phyloP scores from a whole-genome alignment of 2,888 invertebrate species.

The Romanomermis culicivorax region DNA sequence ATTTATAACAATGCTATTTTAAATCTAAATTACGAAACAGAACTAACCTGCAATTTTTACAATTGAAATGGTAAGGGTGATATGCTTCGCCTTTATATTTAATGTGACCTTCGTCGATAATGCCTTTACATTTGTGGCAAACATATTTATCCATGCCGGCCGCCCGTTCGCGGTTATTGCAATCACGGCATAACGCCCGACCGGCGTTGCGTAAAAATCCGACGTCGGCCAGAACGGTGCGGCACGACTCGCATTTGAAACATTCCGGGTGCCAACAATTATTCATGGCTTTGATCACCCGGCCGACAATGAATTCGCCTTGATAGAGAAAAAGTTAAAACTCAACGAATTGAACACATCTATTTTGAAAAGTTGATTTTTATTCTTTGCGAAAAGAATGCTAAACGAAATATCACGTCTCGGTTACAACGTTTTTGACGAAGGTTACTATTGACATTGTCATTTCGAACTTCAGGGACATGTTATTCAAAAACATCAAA shows the following conservation, averaged over 20 bases:
- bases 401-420: not conserved
- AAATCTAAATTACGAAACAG: too few species aligned
- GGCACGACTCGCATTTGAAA: constrained; percentile 85
- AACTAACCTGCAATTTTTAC: constrained; percentile 42
- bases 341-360: constrained; percentile 5
- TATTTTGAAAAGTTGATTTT: not conserved
- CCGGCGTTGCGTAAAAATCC: constrained; percentile 66
- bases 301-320: constrained; percentile 89
- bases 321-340: constrained; percentile 14
- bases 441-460: too few species aligned
- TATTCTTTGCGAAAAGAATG: not conserved
- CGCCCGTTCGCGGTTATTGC: constrained; percentile 85
- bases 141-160: constrained; percentile 83
- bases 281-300: constrained; percentile 98
- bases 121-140: constrained; percentile 82
- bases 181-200: constrained; percentile 67
- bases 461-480: too few species aligned
- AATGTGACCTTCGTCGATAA: constrained; percentile 35
- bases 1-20: too few species aligned
- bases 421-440: too few species aligned
- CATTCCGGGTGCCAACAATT: constrained; percentile 96
- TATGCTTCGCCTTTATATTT: constrained; percentile 63
- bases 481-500: too few species aligned
- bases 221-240: constrained; percentile 69
- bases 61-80: constrained; percentile 97